Evolutionary conservation across 2,113 vertebrate genomes (phyloP).

Genomic region (Oriolus oriolus): DNA sequence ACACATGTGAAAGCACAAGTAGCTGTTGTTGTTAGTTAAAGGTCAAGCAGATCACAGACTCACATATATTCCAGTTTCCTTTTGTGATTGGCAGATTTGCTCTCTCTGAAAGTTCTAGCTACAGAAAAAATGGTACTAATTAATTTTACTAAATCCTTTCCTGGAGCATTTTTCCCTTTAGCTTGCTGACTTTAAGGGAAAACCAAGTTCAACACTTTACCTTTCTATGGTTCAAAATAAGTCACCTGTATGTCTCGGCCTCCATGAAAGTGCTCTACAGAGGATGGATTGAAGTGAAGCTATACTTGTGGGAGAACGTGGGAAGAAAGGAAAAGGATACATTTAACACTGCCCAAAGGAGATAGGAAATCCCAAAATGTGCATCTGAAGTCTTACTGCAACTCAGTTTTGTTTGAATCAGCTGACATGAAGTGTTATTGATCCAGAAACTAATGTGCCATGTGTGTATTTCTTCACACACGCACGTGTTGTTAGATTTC

Average conservation of each 20-base stretch:
- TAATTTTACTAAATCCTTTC: not conserved
- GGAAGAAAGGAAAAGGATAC: not conserved
- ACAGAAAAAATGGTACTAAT: not conserved
- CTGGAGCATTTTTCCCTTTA: not conserved
- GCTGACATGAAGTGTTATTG: not conserved
- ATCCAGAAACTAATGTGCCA: not conserved
- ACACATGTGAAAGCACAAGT: not conserved
- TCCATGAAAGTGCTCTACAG: not conserved
- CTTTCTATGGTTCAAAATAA: not conserved
- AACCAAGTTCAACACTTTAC: not conserved
- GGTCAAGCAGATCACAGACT: not conserved
- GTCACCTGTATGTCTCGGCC: not conserved
- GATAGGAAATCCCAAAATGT: not conserved
- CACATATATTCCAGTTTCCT: not conserved
- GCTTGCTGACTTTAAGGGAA: not conserved
- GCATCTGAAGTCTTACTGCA: not conserved
- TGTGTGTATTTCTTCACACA: not conserved
- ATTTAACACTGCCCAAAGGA: not conserved
- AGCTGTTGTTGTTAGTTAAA: not conserved
- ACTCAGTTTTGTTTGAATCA: not conserved
- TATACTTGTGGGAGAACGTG: not conserved
- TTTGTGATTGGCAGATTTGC: not conserved
- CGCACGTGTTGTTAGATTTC: not conserved
- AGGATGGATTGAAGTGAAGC: not conserved
- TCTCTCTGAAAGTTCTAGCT: not conserved